Conservation (phyloP, 2,888 invertebrate genomes). For the Cinara cedri region DNA sequence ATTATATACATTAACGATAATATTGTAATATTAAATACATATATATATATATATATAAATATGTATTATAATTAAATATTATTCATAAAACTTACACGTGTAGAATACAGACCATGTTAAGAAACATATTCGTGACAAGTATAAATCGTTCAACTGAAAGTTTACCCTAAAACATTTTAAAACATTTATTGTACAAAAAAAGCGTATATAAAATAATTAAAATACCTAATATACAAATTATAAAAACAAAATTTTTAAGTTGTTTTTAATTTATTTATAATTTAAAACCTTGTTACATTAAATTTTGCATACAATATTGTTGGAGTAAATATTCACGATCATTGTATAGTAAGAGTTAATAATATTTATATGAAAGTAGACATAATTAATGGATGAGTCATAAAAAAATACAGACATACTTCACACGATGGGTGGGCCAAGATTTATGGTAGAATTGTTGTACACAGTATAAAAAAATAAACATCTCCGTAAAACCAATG, state of each 20-base stretch:
- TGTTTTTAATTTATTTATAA: neutral
- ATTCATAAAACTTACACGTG: constrained; percentile 16
- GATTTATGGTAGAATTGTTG: no score
- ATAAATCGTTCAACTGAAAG: neutral
- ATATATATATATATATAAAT: neutral
- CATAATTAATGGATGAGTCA: no score
- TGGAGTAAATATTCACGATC: no score
- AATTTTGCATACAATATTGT: no score
- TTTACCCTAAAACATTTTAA: neutral
- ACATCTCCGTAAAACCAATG: no score
- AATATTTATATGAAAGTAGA: no score
- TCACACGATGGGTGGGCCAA: no score
- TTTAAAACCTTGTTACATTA: neutral
- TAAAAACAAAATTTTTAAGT: neutral
- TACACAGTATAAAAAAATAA: no score
- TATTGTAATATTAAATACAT: neutral
- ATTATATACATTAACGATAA: no score
- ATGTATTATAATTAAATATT: neutral
- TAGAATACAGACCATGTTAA: constrained; percentile 6
- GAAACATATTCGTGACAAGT: neutral
- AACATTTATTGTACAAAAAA: neutral
- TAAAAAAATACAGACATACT: no score
- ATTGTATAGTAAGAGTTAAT: no score
- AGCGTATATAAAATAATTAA: neutral
- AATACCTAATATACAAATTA: neutral